Percentiles rank a stretch among this genome's conserved stretches.
Evolutionary conservation across 2,797 vertebrate species (phyloP).

Genomic region (Coreius guichenoti): DNA sequence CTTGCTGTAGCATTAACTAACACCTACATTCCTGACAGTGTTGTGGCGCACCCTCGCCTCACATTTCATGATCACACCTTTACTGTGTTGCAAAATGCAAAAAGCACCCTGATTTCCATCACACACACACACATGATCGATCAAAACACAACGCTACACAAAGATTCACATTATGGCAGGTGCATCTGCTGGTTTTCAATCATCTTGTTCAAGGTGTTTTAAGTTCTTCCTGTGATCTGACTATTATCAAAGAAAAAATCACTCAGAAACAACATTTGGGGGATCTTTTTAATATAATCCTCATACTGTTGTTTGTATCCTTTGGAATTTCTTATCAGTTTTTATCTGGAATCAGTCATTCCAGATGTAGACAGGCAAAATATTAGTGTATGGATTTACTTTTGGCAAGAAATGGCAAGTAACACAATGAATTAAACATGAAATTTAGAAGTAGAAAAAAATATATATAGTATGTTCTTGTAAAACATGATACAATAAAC

Average conservation of each 20-base stretch:
- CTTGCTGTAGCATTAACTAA: slow-evolving; percentile 36
- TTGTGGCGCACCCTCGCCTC: slow-evolving; percentile 34
- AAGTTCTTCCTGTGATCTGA: not conserved
- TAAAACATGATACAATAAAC: too few relatives aligned
- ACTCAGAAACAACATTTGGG: not conserved
- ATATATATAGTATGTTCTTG: too few relatives aligned
- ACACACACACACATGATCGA: not conserved
- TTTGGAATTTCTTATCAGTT: not conserved
- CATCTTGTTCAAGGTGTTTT: not conserved
- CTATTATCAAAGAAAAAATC: not conserved
- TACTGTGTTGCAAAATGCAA: slow-evolving; percentile 25
- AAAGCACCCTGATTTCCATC: slow-evolving; percentile 29
- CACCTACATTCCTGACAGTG: slow-evolving; percentile 27
- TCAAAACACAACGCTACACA: not conserved
- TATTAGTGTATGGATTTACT: not conserved
- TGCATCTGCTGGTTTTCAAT: slow-evolving; percentile 13
- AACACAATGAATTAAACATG: not conserved
- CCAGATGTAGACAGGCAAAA: not conserved
- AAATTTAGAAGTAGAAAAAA: not conserved
- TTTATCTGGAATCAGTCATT: not conserved
- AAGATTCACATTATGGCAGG: slow-evolving; percentile 14
- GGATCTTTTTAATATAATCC: not conserved
- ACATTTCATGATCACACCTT: slow-evolving; percentile 45
- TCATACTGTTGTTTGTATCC: not conserved
- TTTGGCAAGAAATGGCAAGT: not conserved